Conservation (phyloP, 2,113 vertebrate genomes). For the Dromiciops gliroides region DNA sequence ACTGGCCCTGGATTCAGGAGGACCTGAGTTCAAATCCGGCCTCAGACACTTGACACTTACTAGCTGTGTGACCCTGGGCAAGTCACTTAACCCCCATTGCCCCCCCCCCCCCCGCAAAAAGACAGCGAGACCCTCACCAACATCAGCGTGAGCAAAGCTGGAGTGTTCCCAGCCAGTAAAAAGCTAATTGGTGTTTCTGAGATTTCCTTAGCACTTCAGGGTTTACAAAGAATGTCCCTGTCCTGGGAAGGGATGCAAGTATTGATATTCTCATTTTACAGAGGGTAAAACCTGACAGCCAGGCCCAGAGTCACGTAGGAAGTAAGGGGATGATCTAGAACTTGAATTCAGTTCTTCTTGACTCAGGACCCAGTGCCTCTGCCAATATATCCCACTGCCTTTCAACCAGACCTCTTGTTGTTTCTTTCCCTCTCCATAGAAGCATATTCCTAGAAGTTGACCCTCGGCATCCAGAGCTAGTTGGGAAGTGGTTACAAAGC, state of each 20-base stretch:
- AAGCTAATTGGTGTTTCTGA: background rate
- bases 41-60: no score
- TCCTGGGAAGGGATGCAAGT: background rate
- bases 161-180: background rate
- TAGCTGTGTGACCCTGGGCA: no score
- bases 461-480: slow-evolving; percentile 90
- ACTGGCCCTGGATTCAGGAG: no score
- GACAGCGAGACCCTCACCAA: background rate
- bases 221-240: background rate
- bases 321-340: no score
- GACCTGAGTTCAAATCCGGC: no score
- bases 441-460: slow-evolving; percentile 95
- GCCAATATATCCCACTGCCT: background rate
- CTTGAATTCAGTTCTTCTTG: background rate
- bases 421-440: slow-evolving; percentile 76
- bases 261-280: background rate
- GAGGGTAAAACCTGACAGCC: background rate
- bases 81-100: no score
- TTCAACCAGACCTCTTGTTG: background rate
- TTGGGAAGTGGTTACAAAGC: slow-evolving; percentile 87
- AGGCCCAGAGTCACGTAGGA: background rate
- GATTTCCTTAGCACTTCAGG: background rate
- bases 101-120: no score
- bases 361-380: background rate
- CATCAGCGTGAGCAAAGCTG: background rate